These are phyloP conservation scores for Argopecten irradians DNA, from an alignment of 1,140 invertebrate species.

Conservation along the genomic window DNA sequence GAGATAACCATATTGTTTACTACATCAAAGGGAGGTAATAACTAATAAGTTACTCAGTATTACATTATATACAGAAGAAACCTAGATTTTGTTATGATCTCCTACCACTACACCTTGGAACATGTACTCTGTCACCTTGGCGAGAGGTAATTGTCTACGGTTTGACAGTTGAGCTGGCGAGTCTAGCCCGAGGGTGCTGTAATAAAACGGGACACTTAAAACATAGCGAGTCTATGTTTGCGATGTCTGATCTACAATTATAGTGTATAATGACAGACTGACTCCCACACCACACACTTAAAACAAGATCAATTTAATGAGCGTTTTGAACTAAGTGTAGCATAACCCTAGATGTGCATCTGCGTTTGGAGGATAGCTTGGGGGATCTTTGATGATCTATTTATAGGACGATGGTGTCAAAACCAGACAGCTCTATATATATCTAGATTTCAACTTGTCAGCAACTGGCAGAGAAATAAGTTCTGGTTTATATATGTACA, in stretches of 20 bases:
- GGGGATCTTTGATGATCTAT: constrained; percentile 14
- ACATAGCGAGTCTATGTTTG: not conserved
- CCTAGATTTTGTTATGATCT: no score
- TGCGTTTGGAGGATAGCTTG: not conserved
- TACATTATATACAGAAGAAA: not conserved
- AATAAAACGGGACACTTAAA: not conserved
- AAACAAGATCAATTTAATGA: not conserved
- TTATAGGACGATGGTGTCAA: not conserved
- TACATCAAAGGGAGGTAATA: not conserved
- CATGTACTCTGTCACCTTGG: not conserved
- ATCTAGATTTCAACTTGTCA: not conserved
- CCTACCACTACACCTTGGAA: not conserved
- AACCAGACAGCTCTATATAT: not conserved
- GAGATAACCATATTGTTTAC: not conserved
- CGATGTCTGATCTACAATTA: not conserved
- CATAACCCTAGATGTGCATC: not conserved
- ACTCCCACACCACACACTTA: not conserved
- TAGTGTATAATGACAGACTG: not conserved
- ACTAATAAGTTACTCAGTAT: not conserved
- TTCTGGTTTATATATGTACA: not conserved
- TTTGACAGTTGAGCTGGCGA: not conserved
- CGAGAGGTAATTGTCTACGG: not conserved
- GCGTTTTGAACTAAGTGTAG: not conserved
- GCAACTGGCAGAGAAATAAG: not conserved
- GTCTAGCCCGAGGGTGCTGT: not conserved